Evolutionary conservation across 1,140 invertebrate genomes (phyloP), one percentile per base, ranked within the genome.

Genomic region (Lepidurus couesii): DNA sequence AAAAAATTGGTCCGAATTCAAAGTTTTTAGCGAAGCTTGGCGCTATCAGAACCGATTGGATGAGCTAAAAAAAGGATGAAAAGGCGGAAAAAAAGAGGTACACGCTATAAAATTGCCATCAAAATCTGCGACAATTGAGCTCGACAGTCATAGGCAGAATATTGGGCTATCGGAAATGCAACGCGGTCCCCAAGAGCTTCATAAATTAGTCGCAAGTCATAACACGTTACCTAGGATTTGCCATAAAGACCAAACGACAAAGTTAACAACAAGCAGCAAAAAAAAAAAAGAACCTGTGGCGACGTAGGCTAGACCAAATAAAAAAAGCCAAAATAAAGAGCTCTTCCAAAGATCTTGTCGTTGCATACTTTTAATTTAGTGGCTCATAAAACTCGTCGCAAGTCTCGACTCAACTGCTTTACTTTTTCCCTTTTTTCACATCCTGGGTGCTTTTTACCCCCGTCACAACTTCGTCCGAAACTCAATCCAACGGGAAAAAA

Each of bases 141-240:
- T 65, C 53, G 53, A 65, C 53, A 65, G 53, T 65, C 53, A 65
- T 65, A 65, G 53, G 13, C 13, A 65, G 16, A 65, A 13, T 65
- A 65, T 65, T 16, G 53, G 21, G 53, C 53, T 21, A 65, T 65
- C n/a, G 53, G 53, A 65, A 65, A 16, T 65, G n/a, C n/a, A 65
- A 65, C 13, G 53, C 21, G 53, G 53, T 21, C 21, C 53, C 53
- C 8, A 21, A 65, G 53, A 65, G 53, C 53, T 65, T 65, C 53
- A 65, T 65, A 65, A 65, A 65, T 65, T 65, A 65, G 53, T 65
- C 16, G 53, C 53, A 65, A 65, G 53, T 65, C 53, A 65, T 65
- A 65, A 65, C 53, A 65, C 53, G 53, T 65, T 65, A 65, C 53
- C 53, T 65, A 65, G 9, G 21, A 65, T 21, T 65, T 65, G 53